These are phyloP conservation scores for Motacilla tschutschensis DNA, from an alignment of 2,113 vertebrate species.

Conservation along the genomic window DNA sequence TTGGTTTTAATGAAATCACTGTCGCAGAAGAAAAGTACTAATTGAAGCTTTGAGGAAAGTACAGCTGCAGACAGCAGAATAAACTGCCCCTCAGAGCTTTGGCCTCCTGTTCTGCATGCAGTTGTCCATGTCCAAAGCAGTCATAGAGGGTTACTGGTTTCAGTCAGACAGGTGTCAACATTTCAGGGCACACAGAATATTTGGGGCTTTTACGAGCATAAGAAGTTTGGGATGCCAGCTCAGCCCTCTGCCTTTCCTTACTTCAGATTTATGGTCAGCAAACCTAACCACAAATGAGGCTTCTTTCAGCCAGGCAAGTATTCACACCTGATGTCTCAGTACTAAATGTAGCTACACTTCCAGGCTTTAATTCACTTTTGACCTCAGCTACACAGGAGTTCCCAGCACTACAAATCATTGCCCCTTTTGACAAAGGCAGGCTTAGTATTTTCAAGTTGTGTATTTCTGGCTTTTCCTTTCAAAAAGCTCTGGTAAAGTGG, in stretches of 20 bases:
- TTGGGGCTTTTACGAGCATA: neutral
- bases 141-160: neutral
- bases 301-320: neutral
- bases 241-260: neutral
- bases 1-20: neutral
- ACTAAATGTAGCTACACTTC: neutral
- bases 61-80: neutral
- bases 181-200: neutral
- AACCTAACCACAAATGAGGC: neutral
- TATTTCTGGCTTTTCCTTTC: neutral
- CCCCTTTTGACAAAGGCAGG: neutral
- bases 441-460: neutral
- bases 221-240: neutral
- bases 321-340: constrained; percentile 8
- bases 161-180: neutral
- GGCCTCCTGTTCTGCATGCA: neutral
- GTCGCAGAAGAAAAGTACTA: fast-evolving
- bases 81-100: neutral
- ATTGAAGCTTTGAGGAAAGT: neutral
- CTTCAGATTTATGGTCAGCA: neutral
- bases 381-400: neutral
- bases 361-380: neutral
- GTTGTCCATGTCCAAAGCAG: neutral
- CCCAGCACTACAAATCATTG: neutral
- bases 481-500: neutral